phyloP scores from a whole-genome alignment of 2,113 vertebrate species.

The Stercorarius parasiticus region DNA sequence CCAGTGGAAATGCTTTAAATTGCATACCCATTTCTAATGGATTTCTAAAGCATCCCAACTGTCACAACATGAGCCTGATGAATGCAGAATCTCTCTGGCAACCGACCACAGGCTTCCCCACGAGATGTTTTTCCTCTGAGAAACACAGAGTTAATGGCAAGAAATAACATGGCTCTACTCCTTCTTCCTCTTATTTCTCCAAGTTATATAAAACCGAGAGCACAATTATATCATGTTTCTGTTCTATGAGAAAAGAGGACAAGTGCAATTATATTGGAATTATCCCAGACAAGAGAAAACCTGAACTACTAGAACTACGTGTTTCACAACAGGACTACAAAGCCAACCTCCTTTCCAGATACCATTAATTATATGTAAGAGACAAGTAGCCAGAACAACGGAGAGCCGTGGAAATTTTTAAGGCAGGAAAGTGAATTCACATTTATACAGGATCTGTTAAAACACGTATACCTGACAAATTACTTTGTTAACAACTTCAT shows the following conservation, averaged over 20 bases:
- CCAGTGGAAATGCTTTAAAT: background rate
- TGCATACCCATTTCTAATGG: background rate
- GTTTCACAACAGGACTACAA: background rate
- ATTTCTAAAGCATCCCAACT: background rate
- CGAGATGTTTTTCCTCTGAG: background rate
- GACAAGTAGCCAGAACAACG: background rate
- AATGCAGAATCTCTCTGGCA: background rate
- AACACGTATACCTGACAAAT: background rate
- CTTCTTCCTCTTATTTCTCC: background rate
- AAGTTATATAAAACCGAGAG: background rate
- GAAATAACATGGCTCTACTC: background rate
- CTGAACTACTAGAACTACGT: background rate
- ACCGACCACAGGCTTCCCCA: background rate
- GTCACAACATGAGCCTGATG: background rate
- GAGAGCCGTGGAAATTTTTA: background rate
- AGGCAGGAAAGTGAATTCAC: background rate
- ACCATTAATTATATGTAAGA: background rate
- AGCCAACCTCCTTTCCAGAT: background rate
- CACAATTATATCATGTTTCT: background rate
- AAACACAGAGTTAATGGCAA: background rate
- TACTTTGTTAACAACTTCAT: background rate
- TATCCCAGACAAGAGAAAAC: constrained; percentile 28
- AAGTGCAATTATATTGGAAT: constrained; percentile 10
- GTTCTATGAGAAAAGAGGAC: background rate
- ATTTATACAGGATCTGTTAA: background rate